phyloP scores from a whole-genome alignment of 2,888 invertebrate genomes.

The Leptinotarsa juncta region DNA sequence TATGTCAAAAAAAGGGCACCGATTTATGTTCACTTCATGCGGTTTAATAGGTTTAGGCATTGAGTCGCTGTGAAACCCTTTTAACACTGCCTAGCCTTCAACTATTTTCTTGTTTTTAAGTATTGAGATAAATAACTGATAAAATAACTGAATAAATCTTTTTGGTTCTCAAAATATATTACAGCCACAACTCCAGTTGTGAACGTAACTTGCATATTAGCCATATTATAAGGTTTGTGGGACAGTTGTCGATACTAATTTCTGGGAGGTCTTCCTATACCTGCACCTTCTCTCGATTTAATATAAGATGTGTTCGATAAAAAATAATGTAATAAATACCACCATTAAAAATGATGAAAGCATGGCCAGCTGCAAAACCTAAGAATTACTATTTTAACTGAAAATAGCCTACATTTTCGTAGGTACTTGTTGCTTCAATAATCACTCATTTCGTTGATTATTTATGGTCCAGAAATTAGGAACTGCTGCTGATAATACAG shows the following conservation, averaged over 20 bases:
- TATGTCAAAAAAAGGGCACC: too few relatives aligned
- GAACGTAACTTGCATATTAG: neutral
- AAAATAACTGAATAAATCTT: too few relatives aligned
- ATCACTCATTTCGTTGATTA: slow-evolving; percentile 16
- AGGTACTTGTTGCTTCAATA: slow-evolving; percentile 34
- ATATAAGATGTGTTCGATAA: slow-evolving; percentile 59
- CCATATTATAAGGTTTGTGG: neutral
- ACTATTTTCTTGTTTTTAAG: too few relatives aligned
- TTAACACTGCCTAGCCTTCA: too few relatives aligned
- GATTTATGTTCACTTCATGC: too few relatives aligned
- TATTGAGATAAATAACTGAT: too few relatives aligned
- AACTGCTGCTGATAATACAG: neutral
- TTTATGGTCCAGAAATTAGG: neutral
- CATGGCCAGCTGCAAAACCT: slow-evolving; percentile 37
- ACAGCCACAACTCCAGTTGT: too few relatives aligned
- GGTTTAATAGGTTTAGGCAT: too few relatives aligned
- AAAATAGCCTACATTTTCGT: slow-evolving; percentile 39
- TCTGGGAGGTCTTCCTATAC: slow-evolving; percentile 36
- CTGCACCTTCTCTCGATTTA: slow-evolving; percentile 57
- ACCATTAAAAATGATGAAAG: slow-evolving; percentile 32
- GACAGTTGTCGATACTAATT: neutral
- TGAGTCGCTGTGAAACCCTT: too few relatives aligned
- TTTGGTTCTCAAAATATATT: too few relatives aligned
- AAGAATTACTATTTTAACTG: slow-evolving; percentile 33
- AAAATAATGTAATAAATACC: slow-evolving; percentile 35